Base-by-base conservation (phyloP, 2,888 invertebrate genomes). In the Microctonus hyperodae region DNA sequence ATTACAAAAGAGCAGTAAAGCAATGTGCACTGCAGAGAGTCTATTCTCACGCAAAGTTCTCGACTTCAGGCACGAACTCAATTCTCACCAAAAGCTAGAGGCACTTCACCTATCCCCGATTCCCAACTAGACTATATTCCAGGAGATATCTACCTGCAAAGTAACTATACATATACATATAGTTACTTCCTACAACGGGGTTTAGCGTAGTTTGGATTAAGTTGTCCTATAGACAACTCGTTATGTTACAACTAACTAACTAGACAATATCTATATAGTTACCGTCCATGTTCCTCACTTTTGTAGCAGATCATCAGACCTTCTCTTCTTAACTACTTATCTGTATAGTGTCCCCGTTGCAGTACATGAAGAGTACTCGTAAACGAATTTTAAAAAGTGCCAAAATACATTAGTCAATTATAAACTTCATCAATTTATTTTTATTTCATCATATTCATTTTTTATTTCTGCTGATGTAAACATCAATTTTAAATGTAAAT, bases 1-100 rank as follows among this genome's bases (percentile, higher is more conserved):
- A 33, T 61, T 23, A 48, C 50, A 51, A 61, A 50, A 61, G 16
- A 48, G 59, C 31, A 31, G 60, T 50, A 50, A 50, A 35, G 31
- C 33, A 50, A 44, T 25, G 48, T 9, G 50, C 51, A 7, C 11
- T 16, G 28, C 3, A 25, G 16, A 44, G 33, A 31, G 60, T 48
- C 37, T 48, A 60, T 60, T 60, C 60, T 61, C 60, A 61, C 60
- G 60, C 31, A 11, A 61, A 61, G 20, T 61, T 78, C 79, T 74
- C 76, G 76, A 81, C 78, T 76, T 80, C 74, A 75, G 75, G 79
- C 79, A 81, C 80, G 80, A 81, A 80, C 79, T 81, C 81, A 79
- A 82, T 82, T 81, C 77, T 74, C 35, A 35, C 69, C 71, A 71
- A 77, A 78, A 76, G 79, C 80, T 75, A 70, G 74, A 60, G 77